Base-by-base conservation (phyloP, 2,888 invertebrate genomes). In the Matsumyia berberina region DNA sequence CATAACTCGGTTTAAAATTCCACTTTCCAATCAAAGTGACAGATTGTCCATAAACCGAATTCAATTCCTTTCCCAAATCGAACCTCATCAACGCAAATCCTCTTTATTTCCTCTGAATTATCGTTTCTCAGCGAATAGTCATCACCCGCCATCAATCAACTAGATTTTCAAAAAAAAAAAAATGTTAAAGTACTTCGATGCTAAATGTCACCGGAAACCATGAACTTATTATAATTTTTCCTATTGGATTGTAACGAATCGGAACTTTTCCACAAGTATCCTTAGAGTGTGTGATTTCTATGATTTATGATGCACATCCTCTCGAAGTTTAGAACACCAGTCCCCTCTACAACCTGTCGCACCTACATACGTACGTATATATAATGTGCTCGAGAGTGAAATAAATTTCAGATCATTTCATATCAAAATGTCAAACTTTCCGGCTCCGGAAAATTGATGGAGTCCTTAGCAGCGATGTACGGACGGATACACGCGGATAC, bases 341-440 rank as follows among this genome's bases (percentile, higher is more conserved):
- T 7, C 31, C 19, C 17, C 15, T 44, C 24, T 24, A 24, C 24
- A 24, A 24, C 24, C 1, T 24, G 4, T 24, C 2, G 1, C 44
- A 12, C 19, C 8, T 17, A n/a, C n/a, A n/a, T n/a, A n/a, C n/a
- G n/a, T n/a, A n/a, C n/a, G n/a, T n/a, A n/a, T n/a, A n/a, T n/a
- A 31, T 37, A 7, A 2, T 8, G 15, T 19, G 17, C 31, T 24
- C 53, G 51, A 53, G n/a, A 42, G 46, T 60, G 74, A 67, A 31
- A 66, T 81, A 81, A 81, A 57, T 42, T 76, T 29, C 31, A 24
- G 11, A 64, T 60, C 33, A 76, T 70, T 81, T 66, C 39, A 15
- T 64, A 76, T 70, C n/a, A 81, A 70, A 64, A 77, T 37, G 76
- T 81, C 76, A 64, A 81, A 81, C 53, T 70, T 77, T 60, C 15